These are phyloP conservation scores for Microtus richardsoni DNA, from an alignment of 2,113 vertebrate genomes.

Conservation along the genomic window DNA sequence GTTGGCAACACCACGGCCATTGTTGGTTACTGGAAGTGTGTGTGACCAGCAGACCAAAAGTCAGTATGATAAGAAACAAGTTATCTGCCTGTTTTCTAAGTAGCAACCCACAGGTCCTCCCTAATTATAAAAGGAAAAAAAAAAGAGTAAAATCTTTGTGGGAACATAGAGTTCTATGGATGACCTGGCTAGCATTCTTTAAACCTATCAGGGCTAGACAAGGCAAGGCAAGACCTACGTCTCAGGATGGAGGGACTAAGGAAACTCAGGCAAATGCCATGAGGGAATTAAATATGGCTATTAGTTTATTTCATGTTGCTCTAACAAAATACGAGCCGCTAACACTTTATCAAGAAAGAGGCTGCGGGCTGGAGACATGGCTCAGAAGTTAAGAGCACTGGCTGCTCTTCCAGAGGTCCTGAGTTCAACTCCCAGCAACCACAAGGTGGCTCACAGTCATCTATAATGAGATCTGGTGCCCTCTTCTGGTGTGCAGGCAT, in stretches of 20 bases:
- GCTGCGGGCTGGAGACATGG: not conserved
- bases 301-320: not conserved
- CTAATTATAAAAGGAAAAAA: not conserved
- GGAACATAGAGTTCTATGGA: not conserved
- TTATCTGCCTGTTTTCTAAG: not conserved
- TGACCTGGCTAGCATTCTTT: not conserved
- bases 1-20: not conserved
- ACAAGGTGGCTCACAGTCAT: too few species aligned
- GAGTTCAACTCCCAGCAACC: too few species aligned
- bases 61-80: not conserved
- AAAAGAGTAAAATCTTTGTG: not conserved
- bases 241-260: not conserved
- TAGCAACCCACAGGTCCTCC: not conserved
- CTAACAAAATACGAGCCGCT: not conserved
- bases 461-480: not conserved
- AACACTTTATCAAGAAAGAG: not conserved
- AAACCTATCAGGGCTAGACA: not conserved
- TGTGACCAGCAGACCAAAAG: not conserved
- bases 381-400: too few species aligned
- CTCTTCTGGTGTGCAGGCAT: not conserved
- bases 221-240: not conserved
- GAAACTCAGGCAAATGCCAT: rapidly evolving
- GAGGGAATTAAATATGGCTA: not conserved
- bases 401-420: too few species aligned
- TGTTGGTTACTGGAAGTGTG: not conserved